Evolutionary conservation across 2,888 invertebrate species (phyloP), one percentile per base, ranked within the genome.

Genomic region (Arrhopalites spinosus): DNA sequence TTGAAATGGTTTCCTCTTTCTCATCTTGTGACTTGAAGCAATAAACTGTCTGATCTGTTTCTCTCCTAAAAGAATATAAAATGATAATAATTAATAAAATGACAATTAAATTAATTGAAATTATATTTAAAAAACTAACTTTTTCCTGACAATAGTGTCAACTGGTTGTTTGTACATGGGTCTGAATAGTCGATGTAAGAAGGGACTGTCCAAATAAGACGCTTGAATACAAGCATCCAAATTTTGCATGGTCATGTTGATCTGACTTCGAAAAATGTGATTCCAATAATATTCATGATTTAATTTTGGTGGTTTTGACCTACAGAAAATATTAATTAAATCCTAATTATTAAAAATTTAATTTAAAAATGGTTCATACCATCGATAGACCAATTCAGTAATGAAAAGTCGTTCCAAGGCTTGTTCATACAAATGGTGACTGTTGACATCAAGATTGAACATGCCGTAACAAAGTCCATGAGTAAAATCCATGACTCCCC

Each of bases 351-450:
- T 23, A 27, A 23, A 7, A 15, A 20, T 23, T 63, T 20, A 20
- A 8, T 20, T 63, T 63, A 66, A 68, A 68, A 25, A 43, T 25
- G n/a, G 50, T 8, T 50, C 29, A 29, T 73, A 78, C 80, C 80
- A 80, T 78, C 80, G 63, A 56, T 77, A 77, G 2, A 78, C 13
- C 20, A 80, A 56, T 66, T 78, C 78, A 2, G 68, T 63, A 0
- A 76, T 77, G 47, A 80, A 79, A 17, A 80, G 68, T 29, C 77
- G 29, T 45, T 80, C 78, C 59, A 79, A 56, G 0, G 78, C 80
- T 63, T 72, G 74, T 59, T 81, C 76, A 30, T 77, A 81, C 69
- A 80, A 73, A 75, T 81, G 81, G 50, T 81, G 81, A n/a, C 66
- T 76, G 59, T 81, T 81, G 13, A 81, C 73, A 67, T 80, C 71